Conservation (phyloP, 2,888 invertebrate species). For the Tridacna crocea region DNA sequence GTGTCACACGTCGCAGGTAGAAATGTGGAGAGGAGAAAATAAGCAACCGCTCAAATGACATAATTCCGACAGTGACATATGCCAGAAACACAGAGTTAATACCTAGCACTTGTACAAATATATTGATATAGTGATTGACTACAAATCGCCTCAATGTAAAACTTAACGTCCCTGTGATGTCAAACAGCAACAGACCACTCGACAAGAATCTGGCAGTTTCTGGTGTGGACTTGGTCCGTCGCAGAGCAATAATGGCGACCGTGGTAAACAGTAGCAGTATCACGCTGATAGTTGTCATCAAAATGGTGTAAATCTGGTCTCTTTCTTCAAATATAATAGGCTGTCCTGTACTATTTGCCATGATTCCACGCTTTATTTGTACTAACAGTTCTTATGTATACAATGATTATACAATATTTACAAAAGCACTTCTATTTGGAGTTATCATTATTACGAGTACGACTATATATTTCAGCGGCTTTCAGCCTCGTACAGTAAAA, state of each 20-base stretch:
- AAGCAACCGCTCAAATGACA: conserved; percentile 45
- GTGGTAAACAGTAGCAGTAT: conserved; percentile 11
- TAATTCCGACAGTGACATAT: conserved; percentile 38
- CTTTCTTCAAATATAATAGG: background rate
- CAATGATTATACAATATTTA: too few species aligned
- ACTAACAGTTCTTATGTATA: too few species aligned
- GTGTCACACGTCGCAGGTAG: conserved; percentile 27
- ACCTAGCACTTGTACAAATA: conserved; percentile 33
- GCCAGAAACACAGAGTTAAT: conserved; percentile 30
- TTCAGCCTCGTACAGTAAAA: too few species aligned
- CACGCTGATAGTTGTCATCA: conserved; percentile 9
- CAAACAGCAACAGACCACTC: conserved; percentile 36
- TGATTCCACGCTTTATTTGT: too few species aligned
- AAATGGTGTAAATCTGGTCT: background rate
- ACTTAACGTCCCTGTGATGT: conserved; percentile 27
- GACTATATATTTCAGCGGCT: too few species aligned
- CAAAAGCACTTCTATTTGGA: too few species aligned
- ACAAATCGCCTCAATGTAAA: conserved; percentile 37
- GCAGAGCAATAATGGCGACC: conserved; percentile 9
- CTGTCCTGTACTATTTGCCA: too few species aligned
- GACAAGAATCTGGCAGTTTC: conserved; percentile 38
- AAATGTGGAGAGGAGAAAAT: conserved; percentile 39
- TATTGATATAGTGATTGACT: conserved; percentile 28
- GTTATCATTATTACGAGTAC: too few species aligned
- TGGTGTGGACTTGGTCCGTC: conserved; percentile 11